These are phyloP conservation scores for Myiozetetes cayanensis DNA, from an alignment of 2,113 vertebrate genomes.

Conservation along the genomic window DNA sequence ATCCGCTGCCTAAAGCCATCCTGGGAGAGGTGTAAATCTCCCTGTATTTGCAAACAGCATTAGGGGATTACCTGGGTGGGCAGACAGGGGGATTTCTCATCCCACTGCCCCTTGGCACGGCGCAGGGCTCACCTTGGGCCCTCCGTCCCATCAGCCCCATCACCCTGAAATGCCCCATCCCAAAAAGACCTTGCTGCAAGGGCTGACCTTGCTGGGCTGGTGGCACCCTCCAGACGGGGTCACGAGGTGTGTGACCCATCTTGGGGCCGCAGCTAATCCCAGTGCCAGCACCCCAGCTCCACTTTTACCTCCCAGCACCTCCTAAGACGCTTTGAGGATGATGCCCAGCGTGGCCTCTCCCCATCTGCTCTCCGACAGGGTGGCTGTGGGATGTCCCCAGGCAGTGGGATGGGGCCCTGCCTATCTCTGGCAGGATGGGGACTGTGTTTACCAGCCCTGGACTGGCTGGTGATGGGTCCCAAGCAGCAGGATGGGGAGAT, in stretches of 20 bases:
- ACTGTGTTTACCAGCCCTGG: background rate
- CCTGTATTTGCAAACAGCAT: background rate
- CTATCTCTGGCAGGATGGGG: rapidly evolving
- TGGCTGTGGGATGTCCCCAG: background rate
- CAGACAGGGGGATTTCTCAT: background rate
- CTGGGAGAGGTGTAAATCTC: background rate
- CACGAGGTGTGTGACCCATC: rapidly evolving
- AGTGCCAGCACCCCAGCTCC: background rate
- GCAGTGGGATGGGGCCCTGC: background rate
- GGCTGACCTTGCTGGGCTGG: background rate
- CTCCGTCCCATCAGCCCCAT: rapidly evolving
- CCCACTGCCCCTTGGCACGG: background rate
- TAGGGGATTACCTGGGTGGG: background rate
- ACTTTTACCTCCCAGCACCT: constrained; percentile 45
- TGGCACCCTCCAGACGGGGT: background rate
- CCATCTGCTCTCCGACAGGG: background rate
- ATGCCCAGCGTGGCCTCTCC: background rate
- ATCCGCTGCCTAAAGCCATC: background rate
- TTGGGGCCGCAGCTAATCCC: background rate
- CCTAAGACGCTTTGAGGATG: constrained; percentile 45
- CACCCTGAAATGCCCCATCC: rapidly evolving
- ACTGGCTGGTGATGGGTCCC: rapidly evolving
- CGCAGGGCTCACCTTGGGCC: rapidly evolving
- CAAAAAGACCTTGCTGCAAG: background rate
- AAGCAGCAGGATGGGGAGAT: rapidly evolving